Percentiles rank a stretch among this genome's conserved stretches.
Conservation (phyloP, 1,140 invertebrate species). For the Drosophila melanica region DNA sequence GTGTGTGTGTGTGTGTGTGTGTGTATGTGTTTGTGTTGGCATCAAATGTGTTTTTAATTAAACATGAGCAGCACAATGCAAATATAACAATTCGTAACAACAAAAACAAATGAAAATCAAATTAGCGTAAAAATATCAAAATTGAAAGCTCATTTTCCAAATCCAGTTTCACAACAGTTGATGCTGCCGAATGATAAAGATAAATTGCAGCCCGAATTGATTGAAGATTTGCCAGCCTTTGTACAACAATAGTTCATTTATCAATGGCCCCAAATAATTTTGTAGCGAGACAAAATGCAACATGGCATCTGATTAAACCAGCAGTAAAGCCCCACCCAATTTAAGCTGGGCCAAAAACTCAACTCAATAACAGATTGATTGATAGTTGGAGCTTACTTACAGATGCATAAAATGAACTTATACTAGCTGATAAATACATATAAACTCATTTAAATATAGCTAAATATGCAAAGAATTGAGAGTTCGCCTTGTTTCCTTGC, state of each 20-base stretch:
- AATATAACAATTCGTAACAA: conserved; percentile 53
- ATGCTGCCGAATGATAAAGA: conserved; percentile 16
- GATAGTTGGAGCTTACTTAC: neutral
- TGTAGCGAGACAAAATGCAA: neutral
- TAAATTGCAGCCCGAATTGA: conserved; percentile 11
- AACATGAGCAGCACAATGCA: conserved; percentile 55
- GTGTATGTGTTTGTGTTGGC: conserved; percentile 6
- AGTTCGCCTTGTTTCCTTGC: too few species aligned
- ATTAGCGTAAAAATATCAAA: conserved; percentile 45
- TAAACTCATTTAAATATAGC: too few species aligned
- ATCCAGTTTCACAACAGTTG: neutral
- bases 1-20: neutral
- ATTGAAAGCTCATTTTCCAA: conserved; percentile 10
- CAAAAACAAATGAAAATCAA: conserved; percentile 75
- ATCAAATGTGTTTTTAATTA: conserved; percentile 64
- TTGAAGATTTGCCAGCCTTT: conserved; percentile 5
- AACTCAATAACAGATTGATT: conserved; percentile 1
- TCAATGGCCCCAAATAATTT: conserved; percentile 10
- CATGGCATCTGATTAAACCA: conserved; percentile 13
- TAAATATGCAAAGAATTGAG: too few species aligned
- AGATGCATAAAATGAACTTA: neutral
- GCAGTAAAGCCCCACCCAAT: neutral
- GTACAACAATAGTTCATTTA: conserved; percentile 15
- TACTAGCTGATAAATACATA: too few species aligned
- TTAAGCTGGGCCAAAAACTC: neutral